phyloP scores from a whole-genome alignment of 2,113 vertebrate genomes.

The Delphinapterus leucas region DNA sequence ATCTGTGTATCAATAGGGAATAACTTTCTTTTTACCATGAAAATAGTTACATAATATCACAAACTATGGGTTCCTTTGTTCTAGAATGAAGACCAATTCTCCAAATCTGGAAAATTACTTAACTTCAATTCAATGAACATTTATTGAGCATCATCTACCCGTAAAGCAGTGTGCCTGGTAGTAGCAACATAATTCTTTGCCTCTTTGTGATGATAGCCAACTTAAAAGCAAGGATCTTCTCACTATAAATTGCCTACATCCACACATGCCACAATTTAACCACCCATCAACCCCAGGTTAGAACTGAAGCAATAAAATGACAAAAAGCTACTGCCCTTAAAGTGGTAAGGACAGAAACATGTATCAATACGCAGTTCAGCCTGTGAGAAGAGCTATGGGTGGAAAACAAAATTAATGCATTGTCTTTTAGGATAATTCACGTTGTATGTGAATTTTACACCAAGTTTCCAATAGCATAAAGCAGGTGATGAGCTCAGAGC shows the following conservation, averaged over 20 bases:
- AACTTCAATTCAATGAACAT: background rate
- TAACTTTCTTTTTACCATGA: background rate
- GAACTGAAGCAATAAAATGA: background rate
- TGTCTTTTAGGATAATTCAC: background rate
- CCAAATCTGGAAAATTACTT: background rate
- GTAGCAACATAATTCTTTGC: background rate
- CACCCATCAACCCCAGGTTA: background rate
- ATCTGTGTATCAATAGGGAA: background rate
- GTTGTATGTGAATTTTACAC: background rate
- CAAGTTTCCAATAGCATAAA: background rate
- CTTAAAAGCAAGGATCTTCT: background rate
- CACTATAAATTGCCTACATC: background rate
- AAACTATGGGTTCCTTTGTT: constrained; percentile 21
- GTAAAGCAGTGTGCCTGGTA: background rate
- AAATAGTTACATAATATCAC: background rate
- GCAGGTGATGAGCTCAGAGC: background rate
- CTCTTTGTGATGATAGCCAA: background rate
- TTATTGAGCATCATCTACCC: background rate
- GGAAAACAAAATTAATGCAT: background rate
- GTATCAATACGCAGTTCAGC: background rate
- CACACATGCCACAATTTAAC: background rate
- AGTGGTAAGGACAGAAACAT: background rate
- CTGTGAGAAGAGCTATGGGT: background rate
- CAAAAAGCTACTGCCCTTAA: background rate
- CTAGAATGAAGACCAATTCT: background rate